A percentile compares a stretch with the other conserved stretches of the same genome.
Evolutionary conservation across 2,888 invertebrate genomes (phyloP).

Genomic region (Diaperis boleti): DNA sequence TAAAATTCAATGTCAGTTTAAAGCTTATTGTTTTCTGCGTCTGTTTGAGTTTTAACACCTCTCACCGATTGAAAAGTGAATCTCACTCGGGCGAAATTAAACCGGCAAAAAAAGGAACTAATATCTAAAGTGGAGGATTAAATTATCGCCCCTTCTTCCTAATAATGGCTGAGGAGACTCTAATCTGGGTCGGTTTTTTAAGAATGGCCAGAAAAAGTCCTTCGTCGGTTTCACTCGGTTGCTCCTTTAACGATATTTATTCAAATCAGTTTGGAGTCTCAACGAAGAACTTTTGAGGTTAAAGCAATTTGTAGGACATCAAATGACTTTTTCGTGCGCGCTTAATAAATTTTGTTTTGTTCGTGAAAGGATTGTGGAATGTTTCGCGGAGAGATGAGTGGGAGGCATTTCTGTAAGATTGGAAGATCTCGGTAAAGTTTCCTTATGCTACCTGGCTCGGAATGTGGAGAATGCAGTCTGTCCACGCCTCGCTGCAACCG

Average conservation of each 20-base stretch:
- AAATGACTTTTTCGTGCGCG: conserved; percentile 26
- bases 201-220: conserved; percentile 9
- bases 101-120: background rate
- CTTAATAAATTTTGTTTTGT: conserved; percentile 42
- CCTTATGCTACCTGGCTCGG: conserved; percentile 56
- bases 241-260: conserved; percentile 41
- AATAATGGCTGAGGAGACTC: conserved; percentile 2
- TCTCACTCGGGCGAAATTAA: background rate
- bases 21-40: conserved; percentile 5
- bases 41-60: background rate
- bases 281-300: conserved; percentile 36
- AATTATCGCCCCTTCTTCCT: conserved; percentile 4
- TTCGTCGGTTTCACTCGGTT: conserved; percentile 24
- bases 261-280: conserved; percentile 39
- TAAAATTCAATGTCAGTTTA: conserved; percentile 20
- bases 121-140: conserved; percentile 15
- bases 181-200: conserved; percentile 8
- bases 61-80: background rate
- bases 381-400: conserved; percentile 44
- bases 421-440: conserved; percentile 48
- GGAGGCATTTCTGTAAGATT: conserved; percentile 42
- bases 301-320: conserved; percentile 42
- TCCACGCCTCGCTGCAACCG: conserved; percentile 54
- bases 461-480: conserved; percentile 61
- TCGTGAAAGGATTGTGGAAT: conserved; percentile 26